Evolutionary conservation across 92 coral and sea anemone genomes (phyloP).

Genomic region (Muricea muricata): DNA sequence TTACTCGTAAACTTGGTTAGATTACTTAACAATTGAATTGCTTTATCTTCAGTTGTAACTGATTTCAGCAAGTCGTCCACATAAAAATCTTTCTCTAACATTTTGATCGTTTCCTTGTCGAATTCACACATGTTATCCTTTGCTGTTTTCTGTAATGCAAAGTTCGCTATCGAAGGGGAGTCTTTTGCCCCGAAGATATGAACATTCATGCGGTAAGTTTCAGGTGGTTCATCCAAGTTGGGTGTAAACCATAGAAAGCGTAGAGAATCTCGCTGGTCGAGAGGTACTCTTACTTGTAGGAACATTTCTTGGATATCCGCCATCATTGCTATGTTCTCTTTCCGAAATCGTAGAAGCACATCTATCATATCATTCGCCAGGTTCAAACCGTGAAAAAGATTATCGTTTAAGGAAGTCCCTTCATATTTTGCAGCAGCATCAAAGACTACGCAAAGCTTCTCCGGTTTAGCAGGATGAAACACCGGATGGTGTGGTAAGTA

Average conservation of each 20-base stretch:
- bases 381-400: conserved; percentile 9
- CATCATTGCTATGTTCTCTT: not conserved
- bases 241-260: not conserved
- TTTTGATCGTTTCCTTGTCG: not conserved
- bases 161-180: conserved; percentile 15
- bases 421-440: conserved; percentile 15
- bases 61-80: conserved; percentile 9
- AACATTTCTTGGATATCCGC: conserved; percentile 17
- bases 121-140: not conserved
- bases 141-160: not conserved
- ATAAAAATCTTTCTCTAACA: not conserved
- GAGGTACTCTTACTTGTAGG: not conserved
- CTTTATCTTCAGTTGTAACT: not conserved
- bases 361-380: not conserved
- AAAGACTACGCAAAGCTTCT: conserved; percentile 10
- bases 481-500: conserved; percentile 35
- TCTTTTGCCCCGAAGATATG: conserved; percentile 4
- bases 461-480: conserved; percentile 2
- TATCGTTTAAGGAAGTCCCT: conserved; percentile 9
- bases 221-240: not conserved
- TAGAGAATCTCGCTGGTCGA: not conserved
- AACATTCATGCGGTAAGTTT: not conserved
- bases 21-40: not conserved
- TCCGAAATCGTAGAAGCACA: conserved; percentile 12
- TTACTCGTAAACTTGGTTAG: not conserved